Percentiles rank a stretch among this genome's conserved stretches.
Conservation (phyloP, 1,140 invertebrate genomes). For the Leptinotarsa undecemlineata region DNA sequence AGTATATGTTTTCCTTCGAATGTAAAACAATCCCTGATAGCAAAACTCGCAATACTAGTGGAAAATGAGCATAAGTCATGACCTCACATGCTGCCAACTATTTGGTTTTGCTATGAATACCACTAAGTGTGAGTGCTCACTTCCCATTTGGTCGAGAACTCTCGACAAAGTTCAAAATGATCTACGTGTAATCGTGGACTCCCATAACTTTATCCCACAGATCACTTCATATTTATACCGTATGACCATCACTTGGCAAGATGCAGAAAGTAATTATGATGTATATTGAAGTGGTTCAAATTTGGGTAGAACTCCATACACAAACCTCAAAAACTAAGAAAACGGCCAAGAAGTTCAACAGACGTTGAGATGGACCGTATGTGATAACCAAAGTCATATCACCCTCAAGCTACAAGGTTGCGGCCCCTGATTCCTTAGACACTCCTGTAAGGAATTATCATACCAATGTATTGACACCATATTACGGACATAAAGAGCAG, state of each 20-base stretch:
- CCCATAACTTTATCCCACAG: constrained; percentile 48
- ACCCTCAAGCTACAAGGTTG: constrained; percentile 16
- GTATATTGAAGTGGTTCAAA: constrained; percentile 17
- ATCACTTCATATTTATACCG: constrained; percentile 44
- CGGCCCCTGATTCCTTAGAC: not conserved
- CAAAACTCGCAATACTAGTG: constrained; percentile 51
- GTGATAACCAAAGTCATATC: constrained; percentile 31
- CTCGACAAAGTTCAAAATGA: constrained; percentile 40
- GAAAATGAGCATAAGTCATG: constrained; percentile 43
- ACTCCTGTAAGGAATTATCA: not conserved
- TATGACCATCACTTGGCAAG: constrained; percentile 4
- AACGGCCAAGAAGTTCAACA: constrained; percentile 46
- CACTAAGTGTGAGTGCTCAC: not conserved
- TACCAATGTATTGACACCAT: not conserved
- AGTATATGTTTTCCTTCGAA: constrained; percentile 39
- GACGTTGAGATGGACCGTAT: constrained; percentile 52
- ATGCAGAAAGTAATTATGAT: constrained; percentile 18
- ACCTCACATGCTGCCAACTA: not conserved
- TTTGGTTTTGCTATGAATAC: not conserved
- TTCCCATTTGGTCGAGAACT: not conserved
- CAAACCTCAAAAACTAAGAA: constrained; percentile 32
- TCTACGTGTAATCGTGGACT: constrained; percentile 37
- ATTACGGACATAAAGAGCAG: not conserved
- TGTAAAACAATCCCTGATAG: constrained; percentile 49
- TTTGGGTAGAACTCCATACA: not conserved